Conservation (phyloP, 2,113 vertebrate genomes). For the Nestor notabilis region DNA sequence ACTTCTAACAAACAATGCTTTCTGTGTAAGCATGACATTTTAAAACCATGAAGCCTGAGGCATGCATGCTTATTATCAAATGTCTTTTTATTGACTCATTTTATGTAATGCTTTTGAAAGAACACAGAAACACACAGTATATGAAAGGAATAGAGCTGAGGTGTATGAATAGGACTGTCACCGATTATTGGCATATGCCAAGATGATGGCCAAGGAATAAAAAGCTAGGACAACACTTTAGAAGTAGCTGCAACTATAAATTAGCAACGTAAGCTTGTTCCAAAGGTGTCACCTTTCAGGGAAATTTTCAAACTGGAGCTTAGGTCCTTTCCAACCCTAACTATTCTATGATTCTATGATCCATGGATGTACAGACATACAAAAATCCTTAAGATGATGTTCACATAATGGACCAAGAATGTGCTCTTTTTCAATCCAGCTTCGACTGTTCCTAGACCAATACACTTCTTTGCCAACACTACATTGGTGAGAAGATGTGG, state of each 20-base stretch:
- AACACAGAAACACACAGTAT: background rate
- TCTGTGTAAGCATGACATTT: constrained; percentile 40
- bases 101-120: background rate
- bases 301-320: background rate
- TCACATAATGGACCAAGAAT: background rate
- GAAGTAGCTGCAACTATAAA: background rate
- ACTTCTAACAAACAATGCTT: constrained; percentile 16
- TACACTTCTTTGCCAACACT: rapidly evolving
- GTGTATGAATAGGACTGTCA: background rate
- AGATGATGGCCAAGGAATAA: background rate
- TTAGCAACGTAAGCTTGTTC: background rate
- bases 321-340: no score
- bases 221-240: background rate
- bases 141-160: background rate
- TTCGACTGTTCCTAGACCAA: background rate
- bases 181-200: background rate
- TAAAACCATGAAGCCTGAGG: constrained; percentile 1
- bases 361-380: background rate
- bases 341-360: no score
- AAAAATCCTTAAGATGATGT: background rate
- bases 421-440: background rate
- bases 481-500: background rate
- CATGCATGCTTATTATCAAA: constrained; percentile 9
- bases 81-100: constrained; percentile 1
- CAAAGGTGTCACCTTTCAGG: background rate